A percentile compares a stretch with the other conserved stretches of the same genome.
These are phyloP conservation scores for Heliothis virescens DNA, from an alignment of 1,140 invertebrate species.

Conservation along the genomic window DNA sequence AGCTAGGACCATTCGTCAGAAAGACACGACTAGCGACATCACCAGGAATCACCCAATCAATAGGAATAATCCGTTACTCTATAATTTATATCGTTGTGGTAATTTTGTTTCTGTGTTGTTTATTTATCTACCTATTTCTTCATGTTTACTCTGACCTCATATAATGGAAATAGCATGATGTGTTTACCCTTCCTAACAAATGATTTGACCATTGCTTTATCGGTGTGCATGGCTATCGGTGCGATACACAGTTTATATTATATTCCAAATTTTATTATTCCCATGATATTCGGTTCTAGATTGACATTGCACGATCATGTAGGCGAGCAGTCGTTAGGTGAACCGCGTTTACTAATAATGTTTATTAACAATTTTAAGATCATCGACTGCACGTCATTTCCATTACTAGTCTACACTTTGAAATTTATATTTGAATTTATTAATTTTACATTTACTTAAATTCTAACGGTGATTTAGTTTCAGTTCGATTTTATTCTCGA, in stretches of 20 bases:
- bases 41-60: constrained; percentile 52
- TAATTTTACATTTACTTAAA: constrained; percentile 10
- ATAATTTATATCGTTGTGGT: constrained; percentile 65
- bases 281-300: constrained; percentile 64
- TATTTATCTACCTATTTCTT: constrained; percentile 61
- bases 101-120: constrained; percentile 63
- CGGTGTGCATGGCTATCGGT: constrained; percentile 82
- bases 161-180: constrained; percentile 76
- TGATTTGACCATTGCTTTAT: constrained; percentile 68
- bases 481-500: background rate
- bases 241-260: constrained; percentile 63
- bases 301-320: constrained; percentile 71
- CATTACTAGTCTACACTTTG: constrained; percentile 79
- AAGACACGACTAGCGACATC: constrained; percentile 53
- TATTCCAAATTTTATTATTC: constrained; percentile 72
- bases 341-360: constrained; percentile 53
- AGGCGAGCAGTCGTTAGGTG: constrained; percentile 75
- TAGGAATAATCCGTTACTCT: constrained; percentile 36
- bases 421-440: constrained; percentile 52
- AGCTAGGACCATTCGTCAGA: constrained; percentile 53
- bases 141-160: constrained; percentile 72
- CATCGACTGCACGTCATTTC: constrained; percentile 77
- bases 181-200: constrained; percentile 57
- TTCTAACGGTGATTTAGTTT: constrained; percentile 8
- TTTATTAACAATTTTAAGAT: constrained; percentile 39